Conservation (phyloP, 2,888 invertebrate species). For the Villa cingulata region DNA sequence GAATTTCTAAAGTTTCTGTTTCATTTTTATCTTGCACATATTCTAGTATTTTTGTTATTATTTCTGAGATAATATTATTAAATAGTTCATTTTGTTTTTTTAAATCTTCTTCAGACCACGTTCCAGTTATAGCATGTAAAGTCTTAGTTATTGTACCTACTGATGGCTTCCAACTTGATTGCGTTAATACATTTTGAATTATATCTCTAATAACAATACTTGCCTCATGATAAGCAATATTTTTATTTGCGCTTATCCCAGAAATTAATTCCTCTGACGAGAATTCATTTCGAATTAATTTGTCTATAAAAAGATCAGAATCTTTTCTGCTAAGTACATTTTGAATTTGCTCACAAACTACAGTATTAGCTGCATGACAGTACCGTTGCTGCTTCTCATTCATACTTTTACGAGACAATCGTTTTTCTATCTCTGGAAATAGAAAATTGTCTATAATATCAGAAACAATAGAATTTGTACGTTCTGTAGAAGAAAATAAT, state of each 20-base stretch:
- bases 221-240: constrained; percentile 17
- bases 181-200: constrained; percentile 22
- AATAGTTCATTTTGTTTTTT: too few species aligned
- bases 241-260: constrained; percentile 1
- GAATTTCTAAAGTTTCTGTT: too few species aligned
- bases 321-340: constrained; percentile 8
- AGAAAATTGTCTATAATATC: constrained; percentile 31
- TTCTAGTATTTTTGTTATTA: too few species aligned
- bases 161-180: background rate
- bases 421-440: constrained; percentile 34
- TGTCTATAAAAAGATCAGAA: background rate
- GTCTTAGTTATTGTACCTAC: too few species aligned
- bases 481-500: background rate
- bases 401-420: constrained; percentile 31
- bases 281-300: constrained; percentile 3
- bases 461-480: constrained; percentile 21
- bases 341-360: constrained; percentile 27
- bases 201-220: constrained; percentile 24
- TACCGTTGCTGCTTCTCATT: constrained; percentile 30
- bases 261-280: constrained; percentile 5
- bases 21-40: too few species aligned
- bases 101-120: too few species aligned
- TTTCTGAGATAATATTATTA: too few species aligned
- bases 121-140: too few species aligned
- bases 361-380: constrained; percentile 32